These are phyloP conservation scores for Hucho hucho DNA, from an alignment of 2,113 vertebrate species.

Conservation along the genomic window DNA sequence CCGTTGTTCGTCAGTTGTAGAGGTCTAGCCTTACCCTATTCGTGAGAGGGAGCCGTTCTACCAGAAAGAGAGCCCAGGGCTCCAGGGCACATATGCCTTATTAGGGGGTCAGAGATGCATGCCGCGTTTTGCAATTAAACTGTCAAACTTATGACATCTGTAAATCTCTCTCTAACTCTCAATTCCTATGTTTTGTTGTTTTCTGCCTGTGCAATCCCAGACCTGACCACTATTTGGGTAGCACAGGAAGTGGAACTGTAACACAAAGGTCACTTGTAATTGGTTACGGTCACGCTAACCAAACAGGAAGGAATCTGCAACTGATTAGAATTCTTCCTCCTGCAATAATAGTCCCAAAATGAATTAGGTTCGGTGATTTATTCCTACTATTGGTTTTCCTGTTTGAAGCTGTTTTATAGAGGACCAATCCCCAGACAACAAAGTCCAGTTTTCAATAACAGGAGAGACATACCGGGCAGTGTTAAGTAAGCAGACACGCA, in stretches of 20 bases:
- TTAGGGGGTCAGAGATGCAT: background rate
- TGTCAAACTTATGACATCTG: background rate
- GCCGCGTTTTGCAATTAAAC: background rate
- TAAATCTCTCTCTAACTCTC: constrained; percentile 3
- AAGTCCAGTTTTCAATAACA: constrained; percentile 65
- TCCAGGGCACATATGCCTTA: background rate
- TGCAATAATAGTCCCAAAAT: constrained; percentile 81
- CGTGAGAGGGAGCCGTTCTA: background rate
- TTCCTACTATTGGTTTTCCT: constrained; percentile 77
- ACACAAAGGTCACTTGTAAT: constrained; percentile 78
- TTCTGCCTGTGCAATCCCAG: constrained; percentile 40
- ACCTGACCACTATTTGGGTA: constrained; percentile 66
- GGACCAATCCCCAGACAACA: constrained; percentile 75
- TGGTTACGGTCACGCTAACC: constrained; percentile 83
- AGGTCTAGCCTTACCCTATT: constrained; percentile 46
- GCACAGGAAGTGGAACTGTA: constrained; percentile 81
- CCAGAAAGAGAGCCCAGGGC: background rate
- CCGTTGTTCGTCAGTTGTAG: constrained; percentile 53
- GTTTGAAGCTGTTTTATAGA: constrained; percentile 72
- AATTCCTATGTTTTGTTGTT: constrained; percentile 20
- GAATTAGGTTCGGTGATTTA: constrained; percentile 81
- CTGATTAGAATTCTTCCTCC: constrained; percentile 85
- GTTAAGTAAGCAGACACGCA: constrained; percentile 48
- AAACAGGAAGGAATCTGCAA: constrained; percentile 90
- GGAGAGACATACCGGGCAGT: constrained; percentile 52